phyloP scores from a whole-genome alignment of 2,113 vertebrate species.

The Formicarius rufipectus region DNA sequence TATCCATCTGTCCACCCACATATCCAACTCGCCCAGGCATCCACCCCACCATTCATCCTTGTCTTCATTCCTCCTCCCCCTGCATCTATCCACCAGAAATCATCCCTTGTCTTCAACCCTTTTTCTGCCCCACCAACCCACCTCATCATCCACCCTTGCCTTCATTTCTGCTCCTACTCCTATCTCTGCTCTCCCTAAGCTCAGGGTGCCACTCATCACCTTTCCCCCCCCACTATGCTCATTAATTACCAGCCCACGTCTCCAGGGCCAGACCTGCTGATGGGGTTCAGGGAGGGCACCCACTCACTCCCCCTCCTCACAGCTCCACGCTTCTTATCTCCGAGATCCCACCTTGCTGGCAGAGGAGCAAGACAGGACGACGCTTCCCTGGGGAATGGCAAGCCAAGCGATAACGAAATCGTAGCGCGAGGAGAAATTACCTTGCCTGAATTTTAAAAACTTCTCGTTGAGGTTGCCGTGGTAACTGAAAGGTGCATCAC shows the following conservation, averaged over 20 bases:
- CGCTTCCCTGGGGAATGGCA: not conserved
- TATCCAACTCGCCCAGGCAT: not conserved
- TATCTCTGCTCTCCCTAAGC: not conserved
- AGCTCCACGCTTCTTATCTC: not conserved
- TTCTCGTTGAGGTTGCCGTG: slow-evolving; percentile 74
- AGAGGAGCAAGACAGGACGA: slow-evolving; percentile 10
- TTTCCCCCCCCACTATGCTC: not conserved
- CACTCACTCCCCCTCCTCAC: not conserved
- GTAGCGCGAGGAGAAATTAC: slow-evolving; percentile 69
- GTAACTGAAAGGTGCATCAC: slow-evolving; percentile 84
- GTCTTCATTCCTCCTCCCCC: not conserved
- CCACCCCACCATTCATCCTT: not conserved
- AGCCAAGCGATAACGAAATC: slow-evolving; percentile 50
- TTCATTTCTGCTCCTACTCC: not conserved
- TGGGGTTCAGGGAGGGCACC: not conserved
- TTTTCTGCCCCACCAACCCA: not conserved
- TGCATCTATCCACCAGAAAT: not conserved
- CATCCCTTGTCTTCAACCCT: not conserved
- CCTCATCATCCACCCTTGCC: not conserved
- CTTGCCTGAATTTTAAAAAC: slow-evolving; percentile 83
- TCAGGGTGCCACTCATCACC: not conserved
- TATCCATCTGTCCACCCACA: not conserved
- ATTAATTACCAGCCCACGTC: not conserved
- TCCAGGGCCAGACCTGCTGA: not conserved
- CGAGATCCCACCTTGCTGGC: slow-evolving; percentile 27